Percentiles rank a stretch among this genome's conserved stretches.
Conservation (phyloP, 37 sponge, comb jelly and placozoan genomes). For the Aplysina aerophoba region DNA sequence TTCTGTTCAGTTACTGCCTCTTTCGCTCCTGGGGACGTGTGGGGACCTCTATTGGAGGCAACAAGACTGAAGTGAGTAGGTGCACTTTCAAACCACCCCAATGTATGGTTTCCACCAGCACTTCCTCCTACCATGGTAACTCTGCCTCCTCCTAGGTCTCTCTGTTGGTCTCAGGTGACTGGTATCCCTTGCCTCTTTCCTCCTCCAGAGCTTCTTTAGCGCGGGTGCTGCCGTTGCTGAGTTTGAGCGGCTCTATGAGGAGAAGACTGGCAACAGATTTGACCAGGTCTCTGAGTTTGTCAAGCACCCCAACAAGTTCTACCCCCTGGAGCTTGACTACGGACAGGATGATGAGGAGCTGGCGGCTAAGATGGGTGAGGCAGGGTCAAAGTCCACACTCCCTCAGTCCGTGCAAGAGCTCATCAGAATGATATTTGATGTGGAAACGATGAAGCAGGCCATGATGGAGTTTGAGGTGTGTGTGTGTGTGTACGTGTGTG, state of each 20-base stretch:
- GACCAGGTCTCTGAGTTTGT: slow-evolving; percentile 43
- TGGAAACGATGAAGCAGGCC: slow-evolving; percentile 93
- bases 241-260: slow-evolving; percentile 63
- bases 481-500: slow-evolving; percentile 22
- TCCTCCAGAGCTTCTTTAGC: not conserved
- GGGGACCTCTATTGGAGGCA: slow-evolving; percentile 94
- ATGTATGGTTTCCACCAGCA: too few relatives aligned
- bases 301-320: slow-evolving; percentile 90
- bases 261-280: slow-evolving; percentile 89
- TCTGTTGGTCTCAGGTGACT: too few relatives aligned
- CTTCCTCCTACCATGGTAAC: too few relatives aligned
- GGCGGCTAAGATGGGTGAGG: not conserved
- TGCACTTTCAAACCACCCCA: too few relatives aligned
- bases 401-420: slow-evolving; percentile 80
- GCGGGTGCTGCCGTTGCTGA: slow-evolving; percentile 51
- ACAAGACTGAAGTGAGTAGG: slow-evolving; percentile 73
- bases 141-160: not conserved
- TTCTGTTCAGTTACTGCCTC: slow-evolving; percentile 30
- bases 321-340: slow-evolving; percentile 98
- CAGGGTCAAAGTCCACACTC: slow-evolving; percentile 83
- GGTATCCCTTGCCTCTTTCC: not conserved
- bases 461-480: slow-evolving; percentile 95
- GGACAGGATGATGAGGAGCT: slow-evolving; percentile 78
- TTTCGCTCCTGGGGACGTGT: slow-evolving; percentile 98
- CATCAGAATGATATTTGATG: slow-evolving; percentile 91